Evolutionary conservation across 1,140 invertebrate genomes (phyloP), one percentile per base, ranked within the genome.

Genomic region (Panagrolaimus sp.): DNA sequence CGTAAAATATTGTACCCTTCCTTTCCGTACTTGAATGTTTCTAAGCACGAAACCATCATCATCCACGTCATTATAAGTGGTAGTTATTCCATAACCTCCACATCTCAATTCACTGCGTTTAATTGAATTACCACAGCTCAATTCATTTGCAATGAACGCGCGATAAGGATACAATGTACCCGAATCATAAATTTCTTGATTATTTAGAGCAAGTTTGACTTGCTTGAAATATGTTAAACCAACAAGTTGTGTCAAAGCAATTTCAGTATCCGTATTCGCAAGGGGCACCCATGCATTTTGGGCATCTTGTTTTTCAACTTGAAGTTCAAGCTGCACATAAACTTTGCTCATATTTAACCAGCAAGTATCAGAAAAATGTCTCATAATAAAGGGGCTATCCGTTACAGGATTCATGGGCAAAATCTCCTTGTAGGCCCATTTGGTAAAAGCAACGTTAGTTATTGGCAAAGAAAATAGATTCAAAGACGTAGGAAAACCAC

Each of bases 131-230:
- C 45, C n/a, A 46, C 45, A 46, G 45, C 10, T 10, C 45, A 46
- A 46, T n/a, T 46, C 45, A 10, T 10, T 46, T n/a, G 10, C 45
- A 10, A 46, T 10, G n/a, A 10, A 46, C 10, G 45, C 45, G 10
- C 45, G 45, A 46, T 46, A 46, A n/a, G 45, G 45, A n/a, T 46
- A 46, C 45, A 46, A 46, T 46, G 45, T 46, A 10, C 45, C 45
- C 10, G n/a, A n/a, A n/a, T n/a, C n/a, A n/a, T n/a, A n/a, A n/a
- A n/a, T n/a, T n/a, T n/a, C n/a, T n/a, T n/a, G 10, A 10, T n/a
- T n/a, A n/a, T 46, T 46, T 10, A 46, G n/a, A 46, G 45, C n/a
- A 10, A 46, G n/a, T n/a, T n/a, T 10, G 10, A 46, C 10, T 46
- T 46, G 45, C 45, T n/a, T 46, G n/a, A 10, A 46, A n/a, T 10